Conservation (phyloP, 2,797 vertebrate species). For the Rhinophrynus dorsalis region DNA sequence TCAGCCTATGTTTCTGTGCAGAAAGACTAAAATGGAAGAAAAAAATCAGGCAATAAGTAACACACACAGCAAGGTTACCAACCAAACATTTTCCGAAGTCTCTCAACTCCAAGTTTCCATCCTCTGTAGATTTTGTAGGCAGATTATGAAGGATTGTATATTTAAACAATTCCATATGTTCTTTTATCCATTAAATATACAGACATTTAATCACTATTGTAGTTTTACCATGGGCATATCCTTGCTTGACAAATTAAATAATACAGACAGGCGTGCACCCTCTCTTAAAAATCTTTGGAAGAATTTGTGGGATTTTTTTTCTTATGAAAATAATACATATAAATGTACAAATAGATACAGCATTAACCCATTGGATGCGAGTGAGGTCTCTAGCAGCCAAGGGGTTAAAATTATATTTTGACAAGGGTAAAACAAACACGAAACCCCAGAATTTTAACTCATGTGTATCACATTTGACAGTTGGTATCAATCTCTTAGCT, state of each 20-base stretch:
- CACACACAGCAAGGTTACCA: slow-evolving; percentile 6
- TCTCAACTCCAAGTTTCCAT: slow-evolving; percentile 21
- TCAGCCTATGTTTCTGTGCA: not conserved
- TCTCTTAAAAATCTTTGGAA: not conserved
- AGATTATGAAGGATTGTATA: slow-evolving; percentile 27
- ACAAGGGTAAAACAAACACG: no score
- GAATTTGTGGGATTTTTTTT: not conserved
- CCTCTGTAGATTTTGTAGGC: slow-evolving; percentile 18
- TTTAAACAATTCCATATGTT: slow-evolving; percentile 32
- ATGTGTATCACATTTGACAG: no score
- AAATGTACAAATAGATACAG: not conserved
- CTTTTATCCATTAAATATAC: slow-evolving; percentile 10
- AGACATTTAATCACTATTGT: not conserved
- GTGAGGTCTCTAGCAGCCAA: no score
- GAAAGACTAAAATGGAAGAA: not conserved
- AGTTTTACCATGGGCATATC: not conserved
- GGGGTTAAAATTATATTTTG: no score
- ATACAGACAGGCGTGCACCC: not conserved
- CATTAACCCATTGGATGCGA: no score
- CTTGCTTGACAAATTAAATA: slow-evolving; percentile 13
- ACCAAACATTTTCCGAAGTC: slow-evolving; percentile 21
- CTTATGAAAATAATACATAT: not conserved
- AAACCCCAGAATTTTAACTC: no score
- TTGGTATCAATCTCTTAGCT: no score
- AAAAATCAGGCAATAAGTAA: not conserved